phyloP scores from a whole-genome alignment of 2,797 vertebrate species.

The Diplodus sargus region DNA sequence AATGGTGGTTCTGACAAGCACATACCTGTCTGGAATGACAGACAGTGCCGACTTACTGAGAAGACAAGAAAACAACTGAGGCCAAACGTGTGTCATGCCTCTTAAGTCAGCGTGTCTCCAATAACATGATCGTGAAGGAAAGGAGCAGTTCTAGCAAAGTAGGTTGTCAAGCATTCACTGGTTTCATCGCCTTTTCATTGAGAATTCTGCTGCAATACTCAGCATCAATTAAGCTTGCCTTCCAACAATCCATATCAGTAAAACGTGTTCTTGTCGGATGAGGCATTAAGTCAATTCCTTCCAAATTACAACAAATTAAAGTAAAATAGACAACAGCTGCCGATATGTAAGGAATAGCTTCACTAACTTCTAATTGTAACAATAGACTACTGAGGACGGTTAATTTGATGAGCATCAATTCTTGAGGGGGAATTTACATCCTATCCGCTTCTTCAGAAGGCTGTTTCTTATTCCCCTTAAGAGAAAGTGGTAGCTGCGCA shows the following conservation, averaged over 20 bases:
- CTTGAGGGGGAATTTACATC: constrained; percentile 44
- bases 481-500: constrained; percentile 15
- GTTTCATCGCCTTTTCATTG: constrained; percentile 69
- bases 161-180: constrained; percentile 59
- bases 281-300: constrained; percentile 77
- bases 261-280: constrained; percentile 72
- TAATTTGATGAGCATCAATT: constrained; percentile 59
- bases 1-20: constrained; percentile 63
- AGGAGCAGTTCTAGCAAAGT: constrained; percentile 10
- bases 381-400: constrained; percentile 54
- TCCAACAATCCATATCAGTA: constrained; percentile 80
- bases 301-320: constrained; percentile 81
- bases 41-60: constrained; percentile 46
- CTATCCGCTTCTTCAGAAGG: constrained; percentile 34
- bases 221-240: constrained; percentile 77
- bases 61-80: constrained; percentile 48
- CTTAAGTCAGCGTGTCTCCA: constrained; percentile 55
- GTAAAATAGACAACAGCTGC: constrained; percentile 77
- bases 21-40: constrained; percentile 60
- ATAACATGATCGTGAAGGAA: constrained; percentile 40
- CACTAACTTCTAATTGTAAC: constrained; percentile 74
- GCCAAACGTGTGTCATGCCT: constrained; percentile 25
- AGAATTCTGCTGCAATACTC: constrained; percentile 69
- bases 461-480: constrained; percentile 36
- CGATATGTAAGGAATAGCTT: constrained; percentile 69